Percentiles rank a stretch among this genome's conserved stretches.
phyloP scores from a whole-genome alignment of 2,113 vertebrate species.

The Podocnemis expansa region DNA sequence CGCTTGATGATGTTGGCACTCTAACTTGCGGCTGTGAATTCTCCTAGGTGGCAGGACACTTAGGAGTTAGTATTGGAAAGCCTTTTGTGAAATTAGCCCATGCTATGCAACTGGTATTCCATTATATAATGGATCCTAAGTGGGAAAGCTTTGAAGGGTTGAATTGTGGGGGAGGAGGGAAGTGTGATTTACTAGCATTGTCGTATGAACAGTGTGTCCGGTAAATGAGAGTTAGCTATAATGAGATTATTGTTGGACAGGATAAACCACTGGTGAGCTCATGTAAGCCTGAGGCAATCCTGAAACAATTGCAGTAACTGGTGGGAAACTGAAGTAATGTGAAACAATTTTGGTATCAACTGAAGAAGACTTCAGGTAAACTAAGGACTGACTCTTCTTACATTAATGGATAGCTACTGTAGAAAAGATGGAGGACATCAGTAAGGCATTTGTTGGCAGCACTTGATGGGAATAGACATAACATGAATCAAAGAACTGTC shows the following conservation, averaged over 20 bases:
- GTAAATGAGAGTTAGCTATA: conserved; percentile 66
- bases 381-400: too few relatives aligned
- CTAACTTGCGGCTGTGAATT: background rate
- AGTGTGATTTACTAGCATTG: conserved; percentile 32
- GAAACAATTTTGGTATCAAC: rapidly evolving
- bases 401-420: background rate
- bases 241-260: conserved; percentile 61
- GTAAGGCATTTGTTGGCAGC: background rate
- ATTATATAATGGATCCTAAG: rapidly evolving
- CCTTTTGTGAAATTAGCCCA: background rate
- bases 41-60: background rate
- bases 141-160: background rate
- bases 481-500: background rate
- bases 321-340: background rate
- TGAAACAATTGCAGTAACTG: background rate
- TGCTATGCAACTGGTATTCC: background rate
- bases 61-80: background rate
- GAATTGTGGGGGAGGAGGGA: background rate
- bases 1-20: background rate
- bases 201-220: conserved; percentile 3
- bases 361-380: background rate
- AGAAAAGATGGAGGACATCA: background rate
- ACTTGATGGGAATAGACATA: background rate
- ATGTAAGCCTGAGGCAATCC: conserved; percentile 46
- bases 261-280: conserved; percentile 55